Conservation (phyloP, 2,888 invertebrate genomes). For the Meghimatium bilineatum region DNA sequence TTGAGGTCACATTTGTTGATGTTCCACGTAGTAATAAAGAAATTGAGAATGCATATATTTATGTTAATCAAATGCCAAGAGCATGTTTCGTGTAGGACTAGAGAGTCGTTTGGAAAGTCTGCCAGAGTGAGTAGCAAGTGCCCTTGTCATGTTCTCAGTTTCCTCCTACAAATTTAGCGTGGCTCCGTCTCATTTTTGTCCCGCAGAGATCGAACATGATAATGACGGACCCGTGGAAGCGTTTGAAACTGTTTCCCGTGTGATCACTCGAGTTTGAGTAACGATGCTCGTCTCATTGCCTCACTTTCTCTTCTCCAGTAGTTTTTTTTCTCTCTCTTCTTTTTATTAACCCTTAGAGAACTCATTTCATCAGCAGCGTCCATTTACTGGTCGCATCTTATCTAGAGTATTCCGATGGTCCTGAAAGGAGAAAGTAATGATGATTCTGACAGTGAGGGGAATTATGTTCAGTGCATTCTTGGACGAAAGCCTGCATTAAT, state of each 20-base stretch:
- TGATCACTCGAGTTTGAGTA: slow-evolving; percentile 12
- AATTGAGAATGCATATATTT: too few species aligned
- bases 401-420: background rate
- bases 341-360: background rate
- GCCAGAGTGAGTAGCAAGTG: background rate
- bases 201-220: slow-evolving; percentile 16
- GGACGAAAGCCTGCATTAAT: background rate
- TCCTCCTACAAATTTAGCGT: background rate
- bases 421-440: background rate
- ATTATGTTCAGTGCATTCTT: slow-evolving; percentile 5
- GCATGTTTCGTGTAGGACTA: background rate
- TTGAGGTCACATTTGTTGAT: too few species aligned
- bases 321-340: background rate
- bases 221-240: slow-evolving; percentile 8
- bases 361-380: background rate
- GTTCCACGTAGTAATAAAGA: too few species aligned
- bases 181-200: background rate
- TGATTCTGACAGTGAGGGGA: slow-evolving; percentile 3
- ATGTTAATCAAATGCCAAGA: background rate
- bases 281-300: background rate
- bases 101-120: background rate
- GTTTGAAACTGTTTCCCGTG: background rate
- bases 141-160: background rate
- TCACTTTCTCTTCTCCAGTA: background rate
- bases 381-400: background rate